A percentile compares a stretch with the other conserved stretches of the same genome.
Evolutionary conservation across 2,888 invertebrate species (phyloP).

Genomic region (Rhagonycha fulva): DNA sequence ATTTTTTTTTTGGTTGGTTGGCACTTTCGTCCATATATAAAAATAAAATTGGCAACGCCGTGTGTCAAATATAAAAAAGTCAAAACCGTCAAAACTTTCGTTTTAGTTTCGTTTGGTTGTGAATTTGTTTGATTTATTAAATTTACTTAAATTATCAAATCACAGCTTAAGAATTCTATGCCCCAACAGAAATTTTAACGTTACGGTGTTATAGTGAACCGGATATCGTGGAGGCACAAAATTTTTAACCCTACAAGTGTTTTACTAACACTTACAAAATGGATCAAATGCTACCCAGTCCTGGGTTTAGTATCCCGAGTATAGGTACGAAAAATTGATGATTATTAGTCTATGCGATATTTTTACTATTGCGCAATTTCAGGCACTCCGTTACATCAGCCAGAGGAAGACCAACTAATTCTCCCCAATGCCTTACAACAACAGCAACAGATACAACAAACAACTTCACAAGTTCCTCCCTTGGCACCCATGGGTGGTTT

Average conservation of each 20-base stretch:
- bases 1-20: too few species aligned
- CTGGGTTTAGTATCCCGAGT: constrained; percentile 86
- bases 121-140: neutral
- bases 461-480: constrained; percentile 57
- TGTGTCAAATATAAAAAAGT: neutral
- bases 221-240: neutral
- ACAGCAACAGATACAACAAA: constrained; percentile 67
- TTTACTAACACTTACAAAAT: constrained; percentile 55
- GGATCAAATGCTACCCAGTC: constrained; percentile 92
- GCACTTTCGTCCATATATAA: too few species aligned
- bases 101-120: neutral
- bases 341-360: neutral
- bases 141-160: neutral
- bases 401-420: constrained; percentile 89
- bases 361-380: neutral
- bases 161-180: neutral
- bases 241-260: neutral
- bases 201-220: neutral
- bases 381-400: constrained; percentile 85
- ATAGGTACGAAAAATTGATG: constrained; percentile 60
- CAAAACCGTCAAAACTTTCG: neutral
- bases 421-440: constrained; percentile 82
- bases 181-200: neutral
- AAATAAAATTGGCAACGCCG: neutral
- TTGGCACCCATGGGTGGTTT: constrained; percentile 60